These are phyloP conservation scores for Seriola rivoliana DNA, from an alignment of 2,113 vertebrate species.

Conservation along the genomic window DNA sequence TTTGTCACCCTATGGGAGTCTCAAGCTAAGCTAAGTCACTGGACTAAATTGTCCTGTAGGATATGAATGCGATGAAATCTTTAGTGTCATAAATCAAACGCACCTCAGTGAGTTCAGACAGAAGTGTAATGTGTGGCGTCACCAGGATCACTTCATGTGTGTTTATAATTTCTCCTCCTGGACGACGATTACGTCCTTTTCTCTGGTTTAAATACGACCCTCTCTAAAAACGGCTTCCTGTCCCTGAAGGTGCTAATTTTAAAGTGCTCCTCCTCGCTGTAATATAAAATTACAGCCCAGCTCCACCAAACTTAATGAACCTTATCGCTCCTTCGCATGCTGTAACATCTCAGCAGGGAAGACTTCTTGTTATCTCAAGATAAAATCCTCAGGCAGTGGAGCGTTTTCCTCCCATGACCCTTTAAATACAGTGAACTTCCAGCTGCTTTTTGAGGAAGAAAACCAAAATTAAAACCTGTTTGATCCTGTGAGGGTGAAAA, in stretches of 20 bases:
- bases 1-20: too few species aligned
- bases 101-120: neutral
- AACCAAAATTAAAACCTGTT: constrained; percentile 11
- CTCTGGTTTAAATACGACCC: neutral
- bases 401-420: neutral
- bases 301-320: neutral
- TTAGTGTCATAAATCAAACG: neutral
- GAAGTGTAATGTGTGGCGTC: neutral
- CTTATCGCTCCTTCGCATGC: neutral
- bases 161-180: neutral
- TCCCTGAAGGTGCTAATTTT: constrained; percentile 35
- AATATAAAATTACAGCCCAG: constrained; percentile 18
- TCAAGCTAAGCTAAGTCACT: neutral
- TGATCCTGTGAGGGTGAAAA: neutral
- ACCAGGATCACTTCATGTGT: neutral
- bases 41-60: neutral
- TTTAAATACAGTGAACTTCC: neutral
- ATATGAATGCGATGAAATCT: too few species aligned
- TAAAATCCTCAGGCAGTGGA: neutral
- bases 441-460: neutral
- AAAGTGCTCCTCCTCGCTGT: constrained; percentile 30
- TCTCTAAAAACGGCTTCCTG: constrained; percentile 24
- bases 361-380: neutral
- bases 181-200: neutral
- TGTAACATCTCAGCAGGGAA: constrained; percentile 19